phyloP scores from a whole-genome alignment of 2,113 vertebrate genomes.

The Saguinus imperator region DNA sequence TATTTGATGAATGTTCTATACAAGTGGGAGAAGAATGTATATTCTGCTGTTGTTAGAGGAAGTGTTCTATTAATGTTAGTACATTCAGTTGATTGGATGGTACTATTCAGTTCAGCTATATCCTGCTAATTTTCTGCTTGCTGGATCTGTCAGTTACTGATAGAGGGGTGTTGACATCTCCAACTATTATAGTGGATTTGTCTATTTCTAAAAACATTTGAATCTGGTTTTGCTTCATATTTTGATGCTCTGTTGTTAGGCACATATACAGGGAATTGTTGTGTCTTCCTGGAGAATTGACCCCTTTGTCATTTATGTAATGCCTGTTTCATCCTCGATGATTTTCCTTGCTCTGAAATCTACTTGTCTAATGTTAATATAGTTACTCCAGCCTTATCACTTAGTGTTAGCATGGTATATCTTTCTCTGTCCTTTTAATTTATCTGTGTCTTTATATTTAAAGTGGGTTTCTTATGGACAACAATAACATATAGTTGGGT shows the following conservation, averaged over 20 bases:
- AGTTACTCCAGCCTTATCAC: neutral
- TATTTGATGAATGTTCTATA: neutral
- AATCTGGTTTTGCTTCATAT: slow-evolving; percentile 7
- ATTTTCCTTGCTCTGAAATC: neutral
- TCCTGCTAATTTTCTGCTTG: slow-evolving; percentile 27
- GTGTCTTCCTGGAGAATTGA: neutral
- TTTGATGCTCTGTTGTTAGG: slow-evolving; percentile 14
- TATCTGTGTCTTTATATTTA: slow-evolving; percentile 4
- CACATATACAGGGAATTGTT: neutral
- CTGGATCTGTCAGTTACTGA: neutral
- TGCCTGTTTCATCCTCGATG: neutral
- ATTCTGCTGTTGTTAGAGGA: neutral
- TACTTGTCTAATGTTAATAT: neutral
- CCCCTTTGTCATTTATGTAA: neutral
- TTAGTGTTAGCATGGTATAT: slow-evolving; percentile 1
- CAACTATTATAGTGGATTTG: neutral
- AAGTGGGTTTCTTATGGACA: neutral
- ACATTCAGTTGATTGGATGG: neutral
- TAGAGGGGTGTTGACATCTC: neutral
- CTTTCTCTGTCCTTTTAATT: neutral
- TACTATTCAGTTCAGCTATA: neutral
- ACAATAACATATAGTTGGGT: neutral
- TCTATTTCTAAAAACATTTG: neutral
- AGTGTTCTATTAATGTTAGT: neutral
- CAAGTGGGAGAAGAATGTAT: neutral